A percentile compares a stretch with the other conserved stretches of the same genome.
Conservation (phyloP, 2,888 invertebrate genomes). For the Hydriomena furcata region DNA sequence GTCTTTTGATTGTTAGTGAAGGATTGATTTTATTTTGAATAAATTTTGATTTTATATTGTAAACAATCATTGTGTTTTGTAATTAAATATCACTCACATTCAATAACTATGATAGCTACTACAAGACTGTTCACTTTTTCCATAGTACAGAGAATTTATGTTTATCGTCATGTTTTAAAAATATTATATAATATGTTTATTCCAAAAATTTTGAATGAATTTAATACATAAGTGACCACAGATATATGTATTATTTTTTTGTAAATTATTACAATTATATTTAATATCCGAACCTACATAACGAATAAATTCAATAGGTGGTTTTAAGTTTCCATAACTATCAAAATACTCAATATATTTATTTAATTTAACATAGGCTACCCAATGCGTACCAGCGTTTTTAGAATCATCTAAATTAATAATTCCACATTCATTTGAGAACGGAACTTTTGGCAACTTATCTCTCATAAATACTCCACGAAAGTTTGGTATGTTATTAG, state of each 20-base stretch:
- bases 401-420: constrained; percentile 10
- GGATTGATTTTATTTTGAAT: too few relatives aligned
- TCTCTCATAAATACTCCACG: not conserved
- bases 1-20: too few relatives aligned
- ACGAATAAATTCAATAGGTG: constrained; percentile 7
- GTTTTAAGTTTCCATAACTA: constrained; percentile 7
- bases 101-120: too few relatives aligned
- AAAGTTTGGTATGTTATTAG: constrained; percentile 7
- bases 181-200: not conserved
- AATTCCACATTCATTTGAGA: not conserved
- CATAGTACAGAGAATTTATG: not conserved
- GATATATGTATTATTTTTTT: not conserved
- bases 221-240: constrained; percentile 13
- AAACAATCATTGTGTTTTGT: too few relatives aligned
- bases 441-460: not conserved
- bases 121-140: not conserved
- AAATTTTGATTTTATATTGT: too few relatives aligned
- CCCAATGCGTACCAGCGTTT: constrained; percentile 12
- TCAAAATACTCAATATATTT: not conserved
- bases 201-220: constrained; percentile 1
- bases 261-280: not conserved
- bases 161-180: too few relatives aligned
- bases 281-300: not conserved
- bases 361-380: constrained; percentile 10
- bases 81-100: too few relatives aligned